Evolutionary conservation across 2,113 vertebrate genomes (phyloP).

Genomic region (Podilymbus podiceps): DNA sequence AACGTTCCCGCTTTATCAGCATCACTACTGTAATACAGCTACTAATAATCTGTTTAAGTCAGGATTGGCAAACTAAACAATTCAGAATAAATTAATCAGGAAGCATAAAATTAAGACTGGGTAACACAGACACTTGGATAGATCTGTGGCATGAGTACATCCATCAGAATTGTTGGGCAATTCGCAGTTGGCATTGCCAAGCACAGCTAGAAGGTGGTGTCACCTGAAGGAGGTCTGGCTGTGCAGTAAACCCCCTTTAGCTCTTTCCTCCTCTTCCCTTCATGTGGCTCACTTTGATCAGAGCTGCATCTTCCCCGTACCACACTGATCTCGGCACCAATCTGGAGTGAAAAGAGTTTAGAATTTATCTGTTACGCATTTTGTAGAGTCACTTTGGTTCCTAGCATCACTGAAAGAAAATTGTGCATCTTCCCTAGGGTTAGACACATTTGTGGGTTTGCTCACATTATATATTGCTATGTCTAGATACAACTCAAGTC

Average conservation of each 20-base stretch:
- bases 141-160: not conserved
- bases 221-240: not conserved
- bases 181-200: not conserved
- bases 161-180: not conserved
- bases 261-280: not conserved
- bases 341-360: not conserved
- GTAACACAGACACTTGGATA: not conserved
- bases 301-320: not conserved
- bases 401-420: not conserved
- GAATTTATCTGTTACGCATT: not conserved
- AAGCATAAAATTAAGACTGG: not conserved
- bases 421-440: not conserved
- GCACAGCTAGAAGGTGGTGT: not conserved
- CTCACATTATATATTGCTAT: not conserved
- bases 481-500: not conserved
- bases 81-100: not conserved
- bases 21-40: not conserved
- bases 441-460: not conserved
- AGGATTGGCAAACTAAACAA: not conserved
- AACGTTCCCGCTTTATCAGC: not conserved
- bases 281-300: not conserved
- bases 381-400: not conserved
- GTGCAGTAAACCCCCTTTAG: not conserved
- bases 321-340: not conserved
- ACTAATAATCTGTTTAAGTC: not conserved